Conservation (phyloP, 2,797 vertebrate species). For the Esox lucius region DNA sequence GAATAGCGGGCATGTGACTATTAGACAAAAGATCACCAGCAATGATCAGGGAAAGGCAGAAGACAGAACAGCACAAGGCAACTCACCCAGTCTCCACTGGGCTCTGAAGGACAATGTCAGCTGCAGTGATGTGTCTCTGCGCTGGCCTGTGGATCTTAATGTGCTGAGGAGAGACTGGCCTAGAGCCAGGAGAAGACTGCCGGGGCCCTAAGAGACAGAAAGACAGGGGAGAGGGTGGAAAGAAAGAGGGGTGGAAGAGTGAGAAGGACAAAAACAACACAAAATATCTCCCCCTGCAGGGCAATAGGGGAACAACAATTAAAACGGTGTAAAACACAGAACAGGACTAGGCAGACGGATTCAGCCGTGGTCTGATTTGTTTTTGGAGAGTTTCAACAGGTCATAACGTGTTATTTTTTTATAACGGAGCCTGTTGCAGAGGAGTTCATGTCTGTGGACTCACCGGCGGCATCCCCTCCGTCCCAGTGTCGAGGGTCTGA, state of each 20-base stretch:
- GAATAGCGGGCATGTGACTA: not conserved
- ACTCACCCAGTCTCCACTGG: conserved; percentile 82
- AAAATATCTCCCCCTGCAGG: conserved; percentile 65
- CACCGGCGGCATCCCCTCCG: conserved; percentile 62
- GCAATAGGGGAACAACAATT: conserved; percentile 1
- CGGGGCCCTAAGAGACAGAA: conserved; percentile 61
- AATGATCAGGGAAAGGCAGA: not conserved
- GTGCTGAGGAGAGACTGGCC: conserved; percentile 77
- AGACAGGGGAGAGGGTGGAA: not conserved
- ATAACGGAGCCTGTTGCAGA: no score
- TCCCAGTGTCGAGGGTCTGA: conserved; percentile 77
- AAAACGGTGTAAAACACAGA: not conserved
- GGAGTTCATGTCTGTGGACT: not conserved
- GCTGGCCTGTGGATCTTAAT: conserved; percentile 79
- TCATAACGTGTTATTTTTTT: no score
- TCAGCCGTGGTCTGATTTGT: no score
- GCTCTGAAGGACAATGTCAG: conserved; percentile 75
- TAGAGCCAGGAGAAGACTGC: conserved; percentile 43
- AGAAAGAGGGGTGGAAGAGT: not conserved
- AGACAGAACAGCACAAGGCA: conserved; percentile 15
- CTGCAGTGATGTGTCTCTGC: conserved; percentile 49
- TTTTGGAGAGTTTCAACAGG: no score
- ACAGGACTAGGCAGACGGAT: no score
- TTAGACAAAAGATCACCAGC: not conserved
- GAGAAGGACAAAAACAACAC: conserved; percentile 1